Conservation (phyloP, 2,113 vertebrate genomes). For the Ochotona princeps region DNA sequence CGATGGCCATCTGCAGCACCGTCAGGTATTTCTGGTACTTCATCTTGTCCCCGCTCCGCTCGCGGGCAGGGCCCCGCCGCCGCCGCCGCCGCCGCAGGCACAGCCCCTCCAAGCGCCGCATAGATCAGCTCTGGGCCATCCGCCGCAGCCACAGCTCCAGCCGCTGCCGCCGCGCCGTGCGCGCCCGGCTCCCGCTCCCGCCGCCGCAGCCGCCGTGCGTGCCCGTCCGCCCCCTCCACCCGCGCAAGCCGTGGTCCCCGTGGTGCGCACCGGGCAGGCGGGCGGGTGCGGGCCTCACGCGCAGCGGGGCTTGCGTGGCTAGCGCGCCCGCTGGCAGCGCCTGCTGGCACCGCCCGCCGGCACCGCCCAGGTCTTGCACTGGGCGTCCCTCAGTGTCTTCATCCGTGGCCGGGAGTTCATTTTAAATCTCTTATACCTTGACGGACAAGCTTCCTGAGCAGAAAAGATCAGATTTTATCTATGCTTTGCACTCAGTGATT, state of each 20-base stretch:
- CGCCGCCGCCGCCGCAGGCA: slow-evolving; percentile 92
- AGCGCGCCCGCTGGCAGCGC: not conserved
- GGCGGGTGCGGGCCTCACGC: not conserved
- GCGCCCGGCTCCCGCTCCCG: slow-evolving; percentile 87
- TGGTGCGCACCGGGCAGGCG: not conserved
- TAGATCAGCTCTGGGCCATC: slow-evolving; percentile 89
- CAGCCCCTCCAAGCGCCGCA: slow-evolving; percentile 93
- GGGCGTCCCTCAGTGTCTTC: not conserved
- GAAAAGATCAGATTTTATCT: not conserved
- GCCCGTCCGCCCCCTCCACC: slow-evolving; percentile 60
- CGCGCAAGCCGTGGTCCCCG: no score
- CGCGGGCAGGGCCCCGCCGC: slow-evolving; percentile 92
- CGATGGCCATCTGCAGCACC: slow-evolving; percentile 99
- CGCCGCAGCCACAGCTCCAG: slow-evolving; percentile 89
- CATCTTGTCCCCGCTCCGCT: slow-evolving; percentile 94
- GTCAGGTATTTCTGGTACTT: slow-evolving; percentile 99
- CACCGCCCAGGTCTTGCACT: not conserved
- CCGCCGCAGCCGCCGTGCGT: slow-evolving; percentile 82
- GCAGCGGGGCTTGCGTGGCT: not conserved
- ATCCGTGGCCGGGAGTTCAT: rapidly evolving
- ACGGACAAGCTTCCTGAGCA: not conserved
- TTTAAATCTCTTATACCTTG: rapidly evolving
- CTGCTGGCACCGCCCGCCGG: not conserved
- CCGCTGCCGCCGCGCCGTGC: slow-evolving; percentile 87
- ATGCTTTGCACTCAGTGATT: no score